A percentile compares a stretch with the other conserved stretches of the same genome.
Conservation (phyloP, 2,113 vertebrate genomes). For the Scophthalmus maximus region DNA sequence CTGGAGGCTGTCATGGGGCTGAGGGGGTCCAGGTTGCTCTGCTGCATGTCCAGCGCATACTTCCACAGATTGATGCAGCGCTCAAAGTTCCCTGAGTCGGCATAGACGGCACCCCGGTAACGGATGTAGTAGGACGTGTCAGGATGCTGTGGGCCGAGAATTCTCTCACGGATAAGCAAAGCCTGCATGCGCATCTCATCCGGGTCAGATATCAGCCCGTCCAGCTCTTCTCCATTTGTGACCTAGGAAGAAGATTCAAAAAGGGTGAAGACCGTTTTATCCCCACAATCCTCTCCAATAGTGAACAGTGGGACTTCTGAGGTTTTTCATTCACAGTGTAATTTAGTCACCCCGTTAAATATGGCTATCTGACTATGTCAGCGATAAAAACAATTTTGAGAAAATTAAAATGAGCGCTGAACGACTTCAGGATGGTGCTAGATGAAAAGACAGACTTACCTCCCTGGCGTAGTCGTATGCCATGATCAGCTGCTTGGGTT, state of each 20-base stretch:
- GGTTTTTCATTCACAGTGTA: neutral
- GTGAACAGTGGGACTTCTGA: neutral
- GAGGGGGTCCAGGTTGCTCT: conserved; percentile 94
- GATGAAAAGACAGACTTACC: conserved; percentile 72
- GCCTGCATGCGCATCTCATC: conserved; percentile 99
- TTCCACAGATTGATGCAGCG: conserved; percentile 98
- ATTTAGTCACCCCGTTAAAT: no score
- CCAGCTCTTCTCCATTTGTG: conserved; percentile 90
- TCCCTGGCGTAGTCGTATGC: conserved; percentile 97
- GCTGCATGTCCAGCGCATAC: conserved; percentile 98
- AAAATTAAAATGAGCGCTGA: neutral
- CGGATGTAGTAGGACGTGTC: conserved; percentile 99
- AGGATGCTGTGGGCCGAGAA: conserved; percentile 96
- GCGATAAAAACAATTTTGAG: no score
- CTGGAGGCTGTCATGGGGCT: conserved; percentile 99
- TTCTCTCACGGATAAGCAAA: conserved; percentile 93
- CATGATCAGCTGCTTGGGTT: conserved; percentile 92
- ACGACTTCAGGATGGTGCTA: neutral
- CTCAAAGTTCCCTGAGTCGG: conserved; percentile 98
- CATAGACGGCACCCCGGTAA: conserved; percentile 96
- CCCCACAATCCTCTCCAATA: neutral
- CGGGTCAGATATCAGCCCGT: conserved; percentile 95
- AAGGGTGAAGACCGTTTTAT: neutral
- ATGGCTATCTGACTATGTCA: no score
- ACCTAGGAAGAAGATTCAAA: conserved; percentile 55